These are phyloP conservation scores for Hemaris fuciformis DNA, from an alignment of 2,888 invertebrate species.

Conservation along the genomic window DNA sequence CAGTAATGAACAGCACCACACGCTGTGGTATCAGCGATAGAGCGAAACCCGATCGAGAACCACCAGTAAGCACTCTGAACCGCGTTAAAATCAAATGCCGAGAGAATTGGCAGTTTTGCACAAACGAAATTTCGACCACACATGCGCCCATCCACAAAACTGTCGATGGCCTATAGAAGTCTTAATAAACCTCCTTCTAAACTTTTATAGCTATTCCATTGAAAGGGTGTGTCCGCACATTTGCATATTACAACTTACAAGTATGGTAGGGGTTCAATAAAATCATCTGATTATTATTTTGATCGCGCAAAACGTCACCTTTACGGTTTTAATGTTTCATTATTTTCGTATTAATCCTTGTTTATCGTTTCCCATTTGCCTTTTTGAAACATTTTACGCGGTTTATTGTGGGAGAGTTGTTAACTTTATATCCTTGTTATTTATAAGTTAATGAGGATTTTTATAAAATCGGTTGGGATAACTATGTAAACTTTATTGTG, in stretches of 20 bases:
- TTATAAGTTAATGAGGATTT: too few relatives aligned
- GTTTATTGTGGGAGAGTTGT: background rate
- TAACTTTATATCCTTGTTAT: background rate
- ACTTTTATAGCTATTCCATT: background rate
- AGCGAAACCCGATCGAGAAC: background rate
- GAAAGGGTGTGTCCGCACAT: background rate
- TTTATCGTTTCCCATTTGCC: background rate
- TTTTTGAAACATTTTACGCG: background rate
- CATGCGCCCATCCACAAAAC: background rate
- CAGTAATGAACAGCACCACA: too few relatives aligned
- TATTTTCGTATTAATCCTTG: background rate
- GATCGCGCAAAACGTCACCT: background rate
- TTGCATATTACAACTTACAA: background rate
- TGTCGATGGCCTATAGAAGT: background rate
- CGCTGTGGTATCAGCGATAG: too few relatives aligned
- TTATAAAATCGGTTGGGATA: too few relatives aligned
- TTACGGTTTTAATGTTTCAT: background rate
- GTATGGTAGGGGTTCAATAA: background rate
- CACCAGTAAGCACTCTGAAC: background rate
- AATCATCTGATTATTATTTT: background rate
- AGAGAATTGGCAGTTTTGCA: background rate
- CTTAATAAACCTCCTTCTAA: background rate
- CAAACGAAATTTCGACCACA: constrained; percentile 7
- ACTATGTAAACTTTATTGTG: too few relatives aligned
- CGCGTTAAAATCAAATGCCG: background rate